These are phyloP conservation scores for Barbus barbus DNA, from an alignment of 2,113 vertebrate genomes.

Conservation along the genomic window DNA sequence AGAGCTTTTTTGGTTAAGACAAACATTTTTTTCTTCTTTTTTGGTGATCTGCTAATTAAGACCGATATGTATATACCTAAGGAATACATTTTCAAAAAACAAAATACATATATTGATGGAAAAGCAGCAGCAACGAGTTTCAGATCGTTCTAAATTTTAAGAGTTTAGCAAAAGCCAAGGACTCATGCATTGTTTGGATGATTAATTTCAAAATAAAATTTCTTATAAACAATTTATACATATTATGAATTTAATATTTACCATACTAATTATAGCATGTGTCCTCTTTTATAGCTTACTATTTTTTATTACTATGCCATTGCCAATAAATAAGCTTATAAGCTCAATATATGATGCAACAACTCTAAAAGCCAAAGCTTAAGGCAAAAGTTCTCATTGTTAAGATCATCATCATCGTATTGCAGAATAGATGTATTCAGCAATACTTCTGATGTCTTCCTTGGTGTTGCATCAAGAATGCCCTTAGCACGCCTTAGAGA, in stretches of 20 bases:
- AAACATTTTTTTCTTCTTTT: no score
- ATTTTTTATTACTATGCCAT: constrained; percentile 17
- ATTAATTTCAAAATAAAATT: constrained; percentile 32
- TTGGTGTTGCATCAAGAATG: constrained; percentile 68
- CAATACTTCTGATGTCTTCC: constrained; percentile 49
- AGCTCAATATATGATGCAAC: background rate
- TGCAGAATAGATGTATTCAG: constrained; percentile 33
- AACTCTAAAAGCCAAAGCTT: constrained; percentile 1
- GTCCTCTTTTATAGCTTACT: constrained; percentile 43
- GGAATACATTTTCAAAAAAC: background rate
- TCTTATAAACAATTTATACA: background rate
- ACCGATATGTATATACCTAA: background rate
- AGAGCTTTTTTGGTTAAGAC: constrained; percentile 30
- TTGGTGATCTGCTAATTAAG: constrained; percentile 50
- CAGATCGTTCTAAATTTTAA: background rate
- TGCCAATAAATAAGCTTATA: constrained; percentile 20
- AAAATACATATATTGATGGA: constrained; percentile 18
- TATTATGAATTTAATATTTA: background rate
- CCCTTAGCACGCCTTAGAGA: constrained; percentile 63
- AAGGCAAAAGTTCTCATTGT: constrained; percentile 24
- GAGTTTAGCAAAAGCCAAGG: constrained; percentile 34
- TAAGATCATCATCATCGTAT: constrained; percentile 35
- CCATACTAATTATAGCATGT: constrained; percentile 17
- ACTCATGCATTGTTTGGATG: constrained; percentile 32
- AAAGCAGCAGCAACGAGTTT: constrained; percentile 4